phyloP scores from a whole-genome alignment of 1,140 invertebrate genomes.

The Solenopsis invicta region DNA sequence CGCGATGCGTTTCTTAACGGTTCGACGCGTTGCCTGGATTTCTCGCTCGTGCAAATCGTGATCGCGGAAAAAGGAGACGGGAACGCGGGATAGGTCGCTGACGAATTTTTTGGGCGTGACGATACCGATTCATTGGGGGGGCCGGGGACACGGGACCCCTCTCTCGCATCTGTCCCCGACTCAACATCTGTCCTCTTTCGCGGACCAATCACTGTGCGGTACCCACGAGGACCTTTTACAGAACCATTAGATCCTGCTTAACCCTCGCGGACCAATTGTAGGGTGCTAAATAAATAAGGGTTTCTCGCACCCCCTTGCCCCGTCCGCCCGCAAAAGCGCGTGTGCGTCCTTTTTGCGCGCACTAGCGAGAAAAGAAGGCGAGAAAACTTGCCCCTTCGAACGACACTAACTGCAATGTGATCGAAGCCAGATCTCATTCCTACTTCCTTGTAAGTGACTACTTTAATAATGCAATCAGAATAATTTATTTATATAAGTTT shows the following conservation, averaged over 20 bases:
- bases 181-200: slow-evolving; percentile 83
- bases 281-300: slow-evolving; percentile 87
- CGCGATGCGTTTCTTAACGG: slow-evolving; percentile 46
- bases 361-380: slow-evolving; percentile 9
- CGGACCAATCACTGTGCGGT: slow-evolving; percentile 80
- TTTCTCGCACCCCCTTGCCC: slow-evolving; percentile 54
- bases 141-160: slow-evolving; percentile 51
- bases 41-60: slow-evolving; percentile 44
- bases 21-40: slow-evolving; percentile 47
- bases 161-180: slow-evolving; percentile 81
- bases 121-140: slow-evolving; percentile 83
- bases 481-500: background rate
- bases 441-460: background rate
- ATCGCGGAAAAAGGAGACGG: slow-evolving; percentile 36
- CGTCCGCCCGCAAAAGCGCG: slow-evolving; percentile 24
- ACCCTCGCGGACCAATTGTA: slow-evolving; percentile 84
- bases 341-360: background rate
- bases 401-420: background rate
- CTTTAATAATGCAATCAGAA: background rate
- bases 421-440: too few relatives aligned
- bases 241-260: slow-evolving; percentile 87
- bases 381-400: slow-evolving; percentile 8
- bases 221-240: slow-evolving; percentile 84
- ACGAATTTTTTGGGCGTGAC: slow-evolving; percentile 85
- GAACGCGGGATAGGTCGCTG: slow-evolving; percentile 60